phyloP scores from a whole-genome alignment of 1,140 invertebrate species.

The Popillia japonica region DNA sequence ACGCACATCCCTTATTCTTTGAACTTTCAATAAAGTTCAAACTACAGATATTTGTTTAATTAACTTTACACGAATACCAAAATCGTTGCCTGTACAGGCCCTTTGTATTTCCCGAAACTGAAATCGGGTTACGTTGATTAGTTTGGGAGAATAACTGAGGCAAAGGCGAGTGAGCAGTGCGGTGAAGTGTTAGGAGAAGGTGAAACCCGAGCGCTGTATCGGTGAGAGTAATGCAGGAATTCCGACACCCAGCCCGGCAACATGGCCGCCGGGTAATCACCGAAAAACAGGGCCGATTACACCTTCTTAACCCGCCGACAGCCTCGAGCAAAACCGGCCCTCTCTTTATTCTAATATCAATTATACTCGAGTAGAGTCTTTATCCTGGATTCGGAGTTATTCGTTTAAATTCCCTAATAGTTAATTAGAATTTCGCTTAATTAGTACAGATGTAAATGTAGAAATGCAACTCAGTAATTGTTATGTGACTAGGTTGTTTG shows the following conservation, averaged over 20 bases:
- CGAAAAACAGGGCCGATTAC: not conserved
- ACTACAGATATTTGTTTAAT: not conserved
- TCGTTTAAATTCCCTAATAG: not conserved
- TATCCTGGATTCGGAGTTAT: not conserved
- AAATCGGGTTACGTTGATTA: not conserved
- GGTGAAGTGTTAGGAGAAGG: not conserved
- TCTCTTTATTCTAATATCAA: constrained; percentile 19
- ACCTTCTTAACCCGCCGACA: not conserved
- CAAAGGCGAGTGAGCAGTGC: not conserved
- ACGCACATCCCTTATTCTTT: no score
- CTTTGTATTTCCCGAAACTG: not conserved
- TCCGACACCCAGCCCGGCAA: not conserved
- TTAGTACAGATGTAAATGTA: not conserved
- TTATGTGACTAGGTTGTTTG: no score
- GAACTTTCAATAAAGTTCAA: no score
- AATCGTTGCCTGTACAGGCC: not conserved
- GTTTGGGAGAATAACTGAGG: not conserved
- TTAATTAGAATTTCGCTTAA: not conserved
- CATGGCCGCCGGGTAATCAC: not conserved
- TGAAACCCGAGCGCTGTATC: not conserved
- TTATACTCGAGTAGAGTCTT: not conserved
- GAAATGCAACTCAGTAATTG: not conserved
- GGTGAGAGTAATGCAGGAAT: not conserved
- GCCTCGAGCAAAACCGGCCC: not conserved
- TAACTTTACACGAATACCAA: not conserved